These are phyloP conservation scores for Tortricodes alternella DNA, from an alignment of 2,888 invertebrate species.

Conservation along the genomic window DNA sequence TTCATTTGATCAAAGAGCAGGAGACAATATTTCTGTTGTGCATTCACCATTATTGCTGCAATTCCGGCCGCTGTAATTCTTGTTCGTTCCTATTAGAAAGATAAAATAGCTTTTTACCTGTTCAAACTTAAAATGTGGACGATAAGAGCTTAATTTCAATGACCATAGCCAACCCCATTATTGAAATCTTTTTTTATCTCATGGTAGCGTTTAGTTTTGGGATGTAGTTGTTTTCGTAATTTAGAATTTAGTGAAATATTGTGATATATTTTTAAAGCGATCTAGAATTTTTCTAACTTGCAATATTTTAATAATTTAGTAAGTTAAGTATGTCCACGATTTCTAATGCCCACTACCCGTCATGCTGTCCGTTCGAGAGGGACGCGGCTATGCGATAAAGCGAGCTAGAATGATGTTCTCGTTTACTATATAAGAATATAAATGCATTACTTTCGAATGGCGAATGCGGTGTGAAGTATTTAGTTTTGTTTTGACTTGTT, in stretches of 20 bases:
- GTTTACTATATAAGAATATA: no score
- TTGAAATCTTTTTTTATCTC: constrained; percentile 36
- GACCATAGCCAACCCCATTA: constrained; percentile 11
- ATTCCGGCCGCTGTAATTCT: background rate
- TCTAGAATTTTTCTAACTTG: constrained; percentile 37
- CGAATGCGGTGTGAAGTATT: background rate
- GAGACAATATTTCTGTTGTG: background rate
- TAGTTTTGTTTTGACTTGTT: constrained; percentile 21
- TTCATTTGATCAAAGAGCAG: background rate
- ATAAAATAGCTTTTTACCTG: constrained; percentile 6
- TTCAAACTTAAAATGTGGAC: background rate
- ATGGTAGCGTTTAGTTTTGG: constrained; percentile 33
- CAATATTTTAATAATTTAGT: constrained; percentile 31
- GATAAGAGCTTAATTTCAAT: background rate
- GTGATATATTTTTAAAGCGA: constrained; percentile 45
- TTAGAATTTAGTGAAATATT: constrained; percentile 32
- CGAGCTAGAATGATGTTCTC: background rate
- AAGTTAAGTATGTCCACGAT: constrained; percentile 18
- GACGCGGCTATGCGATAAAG: background rate
- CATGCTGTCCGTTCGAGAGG: background rate
- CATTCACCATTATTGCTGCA: background rate
- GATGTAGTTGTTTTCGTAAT: constrained; percentile 38
- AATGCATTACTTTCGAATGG: no score
- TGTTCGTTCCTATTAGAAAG: constrained; percentile 21
- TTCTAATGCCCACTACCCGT: background rate